Evolutionary conservation across 23 tunicate genomes (phyloP).

Genomic region (Phallusia fumigata): DNA sequence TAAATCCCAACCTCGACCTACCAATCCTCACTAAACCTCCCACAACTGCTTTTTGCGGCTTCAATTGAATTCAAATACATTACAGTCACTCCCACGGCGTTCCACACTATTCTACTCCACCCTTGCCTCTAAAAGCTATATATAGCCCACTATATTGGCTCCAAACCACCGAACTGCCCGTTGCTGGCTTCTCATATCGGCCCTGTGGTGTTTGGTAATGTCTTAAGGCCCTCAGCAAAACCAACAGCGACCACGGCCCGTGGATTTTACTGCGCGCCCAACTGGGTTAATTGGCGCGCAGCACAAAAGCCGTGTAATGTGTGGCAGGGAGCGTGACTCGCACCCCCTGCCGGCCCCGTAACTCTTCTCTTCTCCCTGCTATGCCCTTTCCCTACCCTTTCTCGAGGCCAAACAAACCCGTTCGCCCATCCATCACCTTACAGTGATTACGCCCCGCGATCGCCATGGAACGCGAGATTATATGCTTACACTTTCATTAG

Average conservation of each 20-base stretch:
- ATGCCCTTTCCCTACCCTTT: not conserved
- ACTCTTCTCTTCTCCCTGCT: not conserved
- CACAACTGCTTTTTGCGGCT: too few species aligned
- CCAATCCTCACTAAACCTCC: too few species aligned
- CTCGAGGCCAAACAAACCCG: not conserved
- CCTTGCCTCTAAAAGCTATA: not conserved
- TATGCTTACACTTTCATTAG: not conserved
- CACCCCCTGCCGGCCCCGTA: not conserved
- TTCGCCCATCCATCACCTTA: conserved; percentile 5
- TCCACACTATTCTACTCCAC: too few species aligned
- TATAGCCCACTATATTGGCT: not conserved
- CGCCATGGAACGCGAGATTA: not conserved
- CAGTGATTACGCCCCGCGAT: not conserved
- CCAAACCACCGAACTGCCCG: not conserved
- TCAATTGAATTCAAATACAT: too few species aligned
- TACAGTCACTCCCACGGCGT: too few species aligned
- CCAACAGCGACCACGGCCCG: not conserved
- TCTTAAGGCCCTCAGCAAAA: not conserved
- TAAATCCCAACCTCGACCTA: too few species aligned
- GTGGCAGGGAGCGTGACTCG: not conserved
- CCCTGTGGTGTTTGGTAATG: not conserved
- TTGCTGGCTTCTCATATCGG: not conserved
- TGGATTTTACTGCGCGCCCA: conserved; percentile 17
- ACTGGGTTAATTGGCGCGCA: conserved; percentile 26
- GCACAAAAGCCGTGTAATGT: not conserved